These are phyloP conservation scores for Poeciliopsis occidentalis DNA, from an alignment of 2,113 vertebrate genomes.

Conservation along the genomic window DNA sequence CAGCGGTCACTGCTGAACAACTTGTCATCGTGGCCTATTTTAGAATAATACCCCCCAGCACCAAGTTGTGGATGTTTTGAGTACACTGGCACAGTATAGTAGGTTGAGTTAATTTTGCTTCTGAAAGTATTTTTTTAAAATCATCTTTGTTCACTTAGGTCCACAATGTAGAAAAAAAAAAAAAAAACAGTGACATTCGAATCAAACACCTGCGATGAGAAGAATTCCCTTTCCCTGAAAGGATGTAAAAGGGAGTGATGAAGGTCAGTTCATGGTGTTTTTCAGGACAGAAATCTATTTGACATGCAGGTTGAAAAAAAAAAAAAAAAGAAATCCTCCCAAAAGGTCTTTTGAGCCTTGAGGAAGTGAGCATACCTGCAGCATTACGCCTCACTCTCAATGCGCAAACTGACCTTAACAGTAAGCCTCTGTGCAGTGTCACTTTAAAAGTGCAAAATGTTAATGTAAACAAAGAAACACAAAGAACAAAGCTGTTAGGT, in stretches of 20 bases:
- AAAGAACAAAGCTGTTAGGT: background rate
- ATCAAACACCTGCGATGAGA: slow-evolving; percentile 2
- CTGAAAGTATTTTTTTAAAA: background rate
- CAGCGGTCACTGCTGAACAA: slow-evolving; percentile 64
- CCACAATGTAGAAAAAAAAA: background rate
- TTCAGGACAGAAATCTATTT: slow-evolving; percentile 46
- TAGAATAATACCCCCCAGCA: slow-evolving; percentile 43
- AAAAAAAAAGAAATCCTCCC: slow-evolving; percentile 24
- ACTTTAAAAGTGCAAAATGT: background rate
- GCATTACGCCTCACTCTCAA: slow-evolving; percentile 23
- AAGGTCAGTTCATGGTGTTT: slow-evolving; percentile 46
- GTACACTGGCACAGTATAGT: slow-evolving; percentile 46
- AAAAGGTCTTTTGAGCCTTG: slow-evolving; percentile 56
- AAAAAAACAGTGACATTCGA: background rate
- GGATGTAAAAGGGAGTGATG: slow-evolving; percentile 32
- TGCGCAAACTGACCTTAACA: slow-evolving; percentile 25
- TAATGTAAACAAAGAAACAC: background rate
- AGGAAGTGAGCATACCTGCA: slow-evolving; percentile 37
- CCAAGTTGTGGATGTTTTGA: slow-evolving; percentile 34
- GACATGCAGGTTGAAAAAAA: slow-evolving; percentile 42
- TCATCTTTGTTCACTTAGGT: background rate
- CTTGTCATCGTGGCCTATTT: slow-evolving; percentile 70
- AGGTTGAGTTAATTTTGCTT: slow-evolving; percentile 9
- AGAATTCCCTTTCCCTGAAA: slow-evolving; percentile 10
- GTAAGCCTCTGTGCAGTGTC: slow-evolving; percentile 12